Evolutionary conservation across 1,140 invertebrate species (phyloP).

Genomic region (Drosophila nannoptera): DNA sequence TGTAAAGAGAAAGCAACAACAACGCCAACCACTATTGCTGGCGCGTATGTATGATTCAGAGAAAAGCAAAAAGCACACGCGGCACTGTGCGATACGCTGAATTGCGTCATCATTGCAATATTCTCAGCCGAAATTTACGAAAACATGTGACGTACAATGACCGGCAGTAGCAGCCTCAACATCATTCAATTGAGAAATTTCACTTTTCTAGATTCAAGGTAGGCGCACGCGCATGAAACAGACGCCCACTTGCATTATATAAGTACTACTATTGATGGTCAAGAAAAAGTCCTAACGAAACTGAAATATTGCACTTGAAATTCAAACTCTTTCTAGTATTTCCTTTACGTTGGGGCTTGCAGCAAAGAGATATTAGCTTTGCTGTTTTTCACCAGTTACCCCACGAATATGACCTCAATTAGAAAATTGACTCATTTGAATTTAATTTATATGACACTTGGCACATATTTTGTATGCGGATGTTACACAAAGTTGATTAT

Average conservation of each 20-base stretch:
- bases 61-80: constrained; percentile 61
- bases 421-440: constrained; percentile 2
- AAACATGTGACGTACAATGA: constrained; percentile 43
- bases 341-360: constrained; percentile 4
- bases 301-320: constrained; percentile 23
- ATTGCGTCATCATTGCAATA: constrained; percentile 68
- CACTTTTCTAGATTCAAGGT: constrained; percentile 35
- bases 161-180: constrained; percentile 22
- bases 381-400: constrained; percentile 30
- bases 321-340: not conserved
- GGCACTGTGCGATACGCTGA: constrained; percentile 41
- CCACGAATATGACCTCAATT: constrained; percentile 49
- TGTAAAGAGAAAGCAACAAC: constrained; percentile 7
- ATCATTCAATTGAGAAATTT: constrained; percentile 27
- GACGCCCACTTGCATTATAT: constrained; percentile 57
- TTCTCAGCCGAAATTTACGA: constrained; percentile 25
- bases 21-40: not conserved
- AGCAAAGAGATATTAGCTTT: constrained; percentile 8
- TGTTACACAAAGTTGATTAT: not conserved
- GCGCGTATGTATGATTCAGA: constrained; percentile 57
- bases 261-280: constrained; percentile 28
- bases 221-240: constrained; percentile 36
- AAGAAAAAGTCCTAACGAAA: constrained; percentile 30
- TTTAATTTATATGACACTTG: constrained; percentile 1
- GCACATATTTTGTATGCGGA: not conserved